Base-by-base conservation (phyloP, 2,113 vertebrate species). In the Chrysemys picta region DNA sequence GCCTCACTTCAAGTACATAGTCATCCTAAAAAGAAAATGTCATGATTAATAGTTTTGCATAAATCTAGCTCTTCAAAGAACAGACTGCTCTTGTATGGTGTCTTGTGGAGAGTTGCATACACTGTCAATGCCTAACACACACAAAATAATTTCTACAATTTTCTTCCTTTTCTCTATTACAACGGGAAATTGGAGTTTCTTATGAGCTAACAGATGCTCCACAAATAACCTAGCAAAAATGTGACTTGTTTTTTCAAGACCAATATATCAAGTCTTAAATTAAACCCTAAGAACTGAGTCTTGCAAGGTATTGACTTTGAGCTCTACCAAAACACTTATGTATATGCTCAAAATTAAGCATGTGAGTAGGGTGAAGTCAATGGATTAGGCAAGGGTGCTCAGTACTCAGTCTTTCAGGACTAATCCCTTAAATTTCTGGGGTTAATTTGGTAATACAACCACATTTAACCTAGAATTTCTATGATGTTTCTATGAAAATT, bases 1-100 rank as follows among this genome's bases (percentile, higher is more conserved):
- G 99, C 86, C 98, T 99, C 94, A 99, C 99, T 98, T 99, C 99
- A 94, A 99, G 98, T 80, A 99, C 98, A 10, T 98, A 99, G 96
- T 99, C 99, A 96, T 99, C 99, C 99, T 99, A 95, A 75, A 81
- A 79, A 21, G 87, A 94, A 69, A 4, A 87, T 80, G 56, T 35
- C 49, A 89, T 76, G 75, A 62, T 85, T 2, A 72, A 12, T 57
- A 78, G 72, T 81, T 91, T 82, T 17, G 59, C 78, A 80, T 57
- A 25, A 14, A 57, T 50, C 31, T 52, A 82, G 5, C 29, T 59
- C 65, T 94, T 78, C 72, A 75, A 50, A 84, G 81, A 10, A 82
- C 1, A 38, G 12, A 82, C 17, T 84, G 35, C 38, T 47, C 89
- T 92, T 85, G 79, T 87, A 50, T 6, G 49, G 22, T 29, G 27